These are phyloP conservation scores for Mallotus villosus DNA, from an alignment of 2,797 vertebrate genomes.

Conservation along the genomic window DNA sequence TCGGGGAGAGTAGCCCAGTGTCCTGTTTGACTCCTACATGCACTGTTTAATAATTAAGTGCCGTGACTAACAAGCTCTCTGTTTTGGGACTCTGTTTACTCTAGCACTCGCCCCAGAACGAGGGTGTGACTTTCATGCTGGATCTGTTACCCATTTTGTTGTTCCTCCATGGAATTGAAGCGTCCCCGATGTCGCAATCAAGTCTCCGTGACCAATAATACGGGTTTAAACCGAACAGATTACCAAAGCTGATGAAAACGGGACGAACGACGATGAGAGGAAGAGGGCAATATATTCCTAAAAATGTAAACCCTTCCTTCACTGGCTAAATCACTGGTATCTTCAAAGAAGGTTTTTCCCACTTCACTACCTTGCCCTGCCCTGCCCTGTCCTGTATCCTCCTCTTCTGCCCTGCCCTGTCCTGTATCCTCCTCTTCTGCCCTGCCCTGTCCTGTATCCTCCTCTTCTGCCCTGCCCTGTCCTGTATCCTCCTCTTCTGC, in stretches of 20 bases:
- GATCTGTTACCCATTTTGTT: conserved; percentile 59
- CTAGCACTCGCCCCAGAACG: conserved; percentile 39
- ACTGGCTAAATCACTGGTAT: neutral
- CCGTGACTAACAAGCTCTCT: conserved; percentile 66
- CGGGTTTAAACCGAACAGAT: conserved; percentile 53
- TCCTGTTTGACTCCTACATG: conserved; percentile 33
- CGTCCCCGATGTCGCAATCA: conserved; percentile 61
- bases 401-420: no score
- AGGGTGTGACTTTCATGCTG: conserved; percentile 67
- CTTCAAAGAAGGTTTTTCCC: no score
- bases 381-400: no score
- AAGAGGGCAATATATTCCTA: conserved; percentile 31
- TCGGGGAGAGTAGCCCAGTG: conserved; percentile 9
- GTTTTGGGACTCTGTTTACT: conserved; percentile 51
- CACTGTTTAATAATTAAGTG: conserved; percentile 57
- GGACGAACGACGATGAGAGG: conserved; percentile 58
- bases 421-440: no score
- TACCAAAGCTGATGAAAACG: conserved; percentile 59
- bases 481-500: no score
- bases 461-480: no score
- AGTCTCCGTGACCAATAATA: conserved; percentile 55
- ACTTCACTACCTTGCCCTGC: no score
- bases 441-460: no score
- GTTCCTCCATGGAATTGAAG: conserved; percentile 53
- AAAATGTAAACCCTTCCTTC: conserved; percentile 25